Base-by-base conservation (phyloP, 2,888 invertebrate species). In the Dynastes hyllus region DNA sequence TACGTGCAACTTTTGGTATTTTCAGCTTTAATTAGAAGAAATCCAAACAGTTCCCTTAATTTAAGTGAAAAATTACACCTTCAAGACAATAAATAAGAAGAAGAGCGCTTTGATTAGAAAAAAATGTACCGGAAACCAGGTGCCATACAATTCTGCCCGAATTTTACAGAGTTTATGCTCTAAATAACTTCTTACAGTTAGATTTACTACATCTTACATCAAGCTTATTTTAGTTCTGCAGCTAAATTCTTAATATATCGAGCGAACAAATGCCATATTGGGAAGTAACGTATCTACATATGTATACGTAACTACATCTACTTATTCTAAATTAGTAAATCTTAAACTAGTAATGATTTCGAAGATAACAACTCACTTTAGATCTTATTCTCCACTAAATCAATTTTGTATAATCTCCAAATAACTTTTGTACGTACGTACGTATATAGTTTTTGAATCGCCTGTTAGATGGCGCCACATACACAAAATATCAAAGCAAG, bases 11-110 rank as follows among this genome's bases (percentile, higher is more conserved):
- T 58, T 40, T 61, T 61, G 63, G 61, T 61, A 61, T 75, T 75
- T 61, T 61, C 61, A 61, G 40, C 61, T 61, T 63, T 75, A 75
- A 75, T 75, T 75, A 75, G 73, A 75, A 75, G 73, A 75, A 75
- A 75, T 61, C 73, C 73, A 75, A 75, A 75, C 63, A 75, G 61
- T 75, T 75, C 73, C 73, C 45, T 75, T 75, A 45, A 75, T 75
- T 75, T 75, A 61, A 61, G 73, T 75, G 50, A 75, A 75, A 63
- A 50, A 75, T 75, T 61, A 75, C 73, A 37, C 61, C 61, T 75
- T 61, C 32, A 61, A 75, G 45, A 50, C 50, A 61, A 75, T 75
- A 75, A 75, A 75, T 75, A 75, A 75, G 22, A 29, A 27, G 69
- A 29, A 69, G 69, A 27, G 22, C 37, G 73, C 40, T 40, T 73